Percentiles rank a stretch among this genome's conserved stretches.
Evolutionary conservation across 2,888 invertebrate genomes (phyloP).

Genomic region (Hylaea fasciaria): DNA sequence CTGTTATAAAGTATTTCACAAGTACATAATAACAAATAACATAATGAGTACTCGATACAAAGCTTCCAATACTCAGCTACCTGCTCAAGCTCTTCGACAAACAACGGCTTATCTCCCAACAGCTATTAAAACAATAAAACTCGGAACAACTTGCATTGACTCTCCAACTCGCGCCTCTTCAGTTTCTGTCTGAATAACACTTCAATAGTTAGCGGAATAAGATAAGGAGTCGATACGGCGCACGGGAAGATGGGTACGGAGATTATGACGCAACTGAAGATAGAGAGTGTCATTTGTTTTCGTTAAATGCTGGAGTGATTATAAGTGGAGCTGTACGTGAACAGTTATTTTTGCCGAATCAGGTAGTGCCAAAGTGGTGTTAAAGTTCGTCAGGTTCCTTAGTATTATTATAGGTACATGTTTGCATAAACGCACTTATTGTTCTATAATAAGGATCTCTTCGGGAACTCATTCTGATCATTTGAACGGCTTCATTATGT

Average conservation of each 20-base stretch:
- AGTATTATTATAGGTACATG: too few relatives aligned
- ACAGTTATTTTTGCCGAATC: too few relatives aligned
- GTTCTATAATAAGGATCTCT: too few relatives aligned
- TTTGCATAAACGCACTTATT: too few relatives aligned
- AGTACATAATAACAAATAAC: constrained; percentile 10
- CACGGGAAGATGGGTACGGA: constrained; percentile 15
- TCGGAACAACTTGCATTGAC: constrained; percentile 40
- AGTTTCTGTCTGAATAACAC: constrained; percentile 37
- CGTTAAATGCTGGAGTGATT: not conserved
- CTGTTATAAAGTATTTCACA: too few relatives aligned
- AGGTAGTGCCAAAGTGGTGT: too few relatives aligned
- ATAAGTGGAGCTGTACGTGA: too few relatives aligned
- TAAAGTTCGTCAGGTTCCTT: too few relatives aligned
- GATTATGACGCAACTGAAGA: constrained; percentile 5
- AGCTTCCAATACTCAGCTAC: constrained; percentile 20
- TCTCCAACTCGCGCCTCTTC: constrained; percentile 30
- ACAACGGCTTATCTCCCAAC: constrained; percentile 38
- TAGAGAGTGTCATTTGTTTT: constrained; percentile 11
- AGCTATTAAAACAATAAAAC: constrained; percentile 45
- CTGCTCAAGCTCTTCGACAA: constrained; percentile 19
- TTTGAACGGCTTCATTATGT: too few relatives aligned
- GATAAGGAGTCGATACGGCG: constrained; percentile 32
- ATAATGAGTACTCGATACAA: constrained; percentile 20
- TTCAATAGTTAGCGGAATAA: constrained; percentile 44
- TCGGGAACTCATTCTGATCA: too few relatives aligned